Evolutionary conservation across 2,888 invertebrate species (phyloP), one percentile per base, ranked within the genome.

Genomic region (Tuberolachnus salignus): DNA sequence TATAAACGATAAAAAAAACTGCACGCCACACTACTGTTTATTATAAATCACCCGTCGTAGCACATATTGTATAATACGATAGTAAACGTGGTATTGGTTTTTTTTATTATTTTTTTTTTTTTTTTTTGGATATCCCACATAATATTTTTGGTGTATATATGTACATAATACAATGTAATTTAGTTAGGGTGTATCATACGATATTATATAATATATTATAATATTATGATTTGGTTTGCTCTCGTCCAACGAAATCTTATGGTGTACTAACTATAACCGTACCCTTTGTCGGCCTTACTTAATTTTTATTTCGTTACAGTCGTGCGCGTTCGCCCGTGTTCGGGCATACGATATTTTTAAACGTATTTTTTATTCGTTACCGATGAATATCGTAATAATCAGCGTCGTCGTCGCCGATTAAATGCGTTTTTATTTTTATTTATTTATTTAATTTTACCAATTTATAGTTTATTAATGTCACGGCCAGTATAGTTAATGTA

Each of bases 201-300:
- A 71, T 72, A 61, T 34, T 34, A 34, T 34, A 34, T 34, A 34
- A 34, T n/a, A 34, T 34, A 34, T 34, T 34, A 34, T 34, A 34
- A 34, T n/a, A 34, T 34, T 34, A 72, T 72, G 19, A 61, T 72
- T 72, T 61, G 49, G 71, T 59, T 72, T 61, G 49, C 46, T 61
- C 59, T 72, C 46, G 34, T 49, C 14, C 26, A 26, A 61, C 49
- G 13, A 61, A 59, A 72, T 72, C 6, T 44, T 59, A 34, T 6
- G 6, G 6, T 34, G 3, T 34, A 34, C 34, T 34, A 34, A 34
- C 34, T 34, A 34, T 34, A 34, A 57, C 44, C 57, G 2, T 46
- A 59, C 71, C 59, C 71, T 72, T 72, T 72, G 71, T 72, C 59
- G 71, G 59, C 59, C 71, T 57, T 16, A 2, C 21, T 66, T 4